phyloP scores from a whole-genome alignment of 1,140 invertebrate genomes.

The Myzus persicae region DNA sequence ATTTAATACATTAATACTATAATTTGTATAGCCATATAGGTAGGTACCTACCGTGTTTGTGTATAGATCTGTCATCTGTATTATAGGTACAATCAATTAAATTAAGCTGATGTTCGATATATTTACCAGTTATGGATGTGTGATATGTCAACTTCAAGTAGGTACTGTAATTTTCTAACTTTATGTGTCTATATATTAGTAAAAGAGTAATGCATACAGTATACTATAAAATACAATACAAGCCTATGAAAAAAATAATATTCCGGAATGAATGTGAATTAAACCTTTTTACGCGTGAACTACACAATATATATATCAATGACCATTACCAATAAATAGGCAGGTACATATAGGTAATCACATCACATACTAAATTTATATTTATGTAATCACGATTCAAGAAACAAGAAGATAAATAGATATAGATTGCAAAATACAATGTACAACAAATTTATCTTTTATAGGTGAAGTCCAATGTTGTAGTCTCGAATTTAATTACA shows the following conservation, averaged over 20 bases:
- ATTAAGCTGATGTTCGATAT: background rate
- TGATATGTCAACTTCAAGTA: background rate
- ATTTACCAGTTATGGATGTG: background rate
- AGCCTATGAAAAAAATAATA: background rate
- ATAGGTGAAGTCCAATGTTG: background rate
- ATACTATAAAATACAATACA: background rate
- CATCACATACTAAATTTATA: background rate
- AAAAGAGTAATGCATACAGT: background rate
- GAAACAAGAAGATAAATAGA: background rate
- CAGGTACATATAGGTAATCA: background rate
- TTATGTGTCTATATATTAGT: background rate
- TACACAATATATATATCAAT: background rate
- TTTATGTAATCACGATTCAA: background rate
- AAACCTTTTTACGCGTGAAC: background rate
- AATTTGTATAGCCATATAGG: background rate
- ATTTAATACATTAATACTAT: background rate
- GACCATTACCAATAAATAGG: background rate
- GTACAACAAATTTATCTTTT: background rate
- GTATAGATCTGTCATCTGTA: background rate
- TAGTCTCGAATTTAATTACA: background rate
- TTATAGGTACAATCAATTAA: background rate
- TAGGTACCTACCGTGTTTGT: background rate
- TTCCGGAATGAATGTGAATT: background rate
- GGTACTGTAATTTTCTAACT: background rate
- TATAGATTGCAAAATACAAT: background rate